These are phyloP conservation scores for Drosophila tropicalis DNA, from an alignment of 1,140 invertebrate genomes.

Conservation along the genomic window DNA sequence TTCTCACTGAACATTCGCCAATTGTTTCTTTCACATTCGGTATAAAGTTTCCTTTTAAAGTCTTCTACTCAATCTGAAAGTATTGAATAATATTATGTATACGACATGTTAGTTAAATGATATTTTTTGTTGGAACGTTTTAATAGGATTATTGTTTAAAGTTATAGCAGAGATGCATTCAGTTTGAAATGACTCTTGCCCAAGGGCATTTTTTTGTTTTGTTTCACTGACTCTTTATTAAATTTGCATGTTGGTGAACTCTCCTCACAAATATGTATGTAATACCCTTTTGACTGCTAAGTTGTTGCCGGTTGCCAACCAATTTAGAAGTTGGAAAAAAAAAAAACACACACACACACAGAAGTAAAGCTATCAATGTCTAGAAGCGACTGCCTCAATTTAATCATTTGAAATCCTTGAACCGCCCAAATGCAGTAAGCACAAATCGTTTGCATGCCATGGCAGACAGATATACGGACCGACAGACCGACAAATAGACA, in stretches of 20 bases:
- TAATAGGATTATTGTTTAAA: slow-evolving; percentile 1
- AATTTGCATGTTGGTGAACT: background rate
- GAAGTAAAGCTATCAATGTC: slow-evolving; percentile 57
- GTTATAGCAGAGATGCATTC: background rate
- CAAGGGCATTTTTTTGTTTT: background rate
- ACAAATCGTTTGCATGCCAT: slow-evolving; percentile 70
- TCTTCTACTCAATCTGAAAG: no score
- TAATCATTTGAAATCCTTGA: slow-evolving; percentile 60
- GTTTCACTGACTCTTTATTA: background rate
- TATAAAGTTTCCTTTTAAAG: no score
- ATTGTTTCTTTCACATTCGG: no score
- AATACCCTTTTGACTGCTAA: slow-evolving; percentile 17
- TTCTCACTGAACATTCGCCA: no score
- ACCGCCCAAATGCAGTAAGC: slow-evolving; percentile 77
- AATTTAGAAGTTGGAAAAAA: background rate
- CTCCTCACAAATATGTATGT: slow-evolving; percentile 13
- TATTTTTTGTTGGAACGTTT: background rate
- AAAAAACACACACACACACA: slow-evolving; percentile 1
- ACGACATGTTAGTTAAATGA: no score
- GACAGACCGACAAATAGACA: background rate
- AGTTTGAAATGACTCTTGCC: background rate
- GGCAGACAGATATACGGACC: slow-evolving; percentile 31
- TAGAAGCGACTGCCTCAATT: slow-evolving; percentile 61
- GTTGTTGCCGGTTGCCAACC: slow-evolving; percentile 29
- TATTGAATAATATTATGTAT: no score